phyloP scores from a whole-genome alignment of 2,113 vertebrate species.

The Cyrtonyx montezumae region DNA sequence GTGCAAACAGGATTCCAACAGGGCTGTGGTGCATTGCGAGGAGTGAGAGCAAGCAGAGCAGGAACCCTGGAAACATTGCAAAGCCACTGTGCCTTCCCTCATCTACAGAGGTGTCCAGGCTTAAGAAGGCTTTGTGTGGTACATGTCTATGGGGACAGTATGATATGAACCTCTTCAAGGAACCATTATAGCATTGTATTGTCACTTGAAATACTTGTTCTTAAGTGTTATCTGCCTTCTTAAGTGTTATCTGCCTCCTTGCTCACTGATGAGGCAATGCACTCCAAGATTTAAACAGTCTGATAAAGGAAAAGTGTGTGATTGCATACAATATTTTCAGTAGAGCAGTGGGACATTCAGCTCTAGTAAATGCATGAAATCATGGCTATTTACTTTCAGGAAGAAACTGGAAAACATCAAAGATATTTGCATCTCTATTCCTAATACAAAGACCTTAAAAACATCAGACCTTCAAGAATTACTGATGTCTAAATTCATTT shows the following conservation, averaged over 20 bases:
- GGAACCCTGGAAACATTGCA: background rate
- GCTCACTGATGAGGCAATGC: background rate
- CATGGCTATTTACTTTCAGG: background rate
- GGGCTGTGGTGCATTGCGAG: background rate
- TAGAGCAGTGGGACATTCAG: background rate
- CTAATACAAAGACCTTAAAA: background rate
- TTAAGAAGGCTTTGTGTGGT: background rate
- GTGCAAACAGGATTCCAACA: background rate
- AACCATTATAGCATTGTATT: fast-evolving
- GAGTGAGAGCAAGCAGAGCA: background rate
- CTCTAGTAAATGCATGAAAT: background rate
- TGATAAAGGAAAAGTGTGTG: background rate
- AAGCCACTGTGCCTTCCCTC: background rate
- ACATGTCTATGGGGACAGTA: background rate
- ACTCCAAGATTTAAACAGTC: background rate
- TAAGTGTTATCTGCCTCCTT: background rate
- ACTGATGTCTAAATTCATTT: background rate
- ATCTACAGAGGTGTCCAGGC: background rate
- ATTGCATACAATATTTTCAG: background rate
- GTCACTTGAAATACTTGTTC: background rate
- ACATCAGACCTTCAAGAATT: background rate
- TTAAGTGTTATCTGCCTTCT: background rate
- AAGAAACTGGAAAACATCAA: background rate
- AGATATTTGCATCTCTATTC: background rate
- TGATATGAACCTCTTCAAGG: background rate